phyloP scores from a whole-genome alignment of 2,888 invertebrate genomes.

The Acleris laterana region DNA sequence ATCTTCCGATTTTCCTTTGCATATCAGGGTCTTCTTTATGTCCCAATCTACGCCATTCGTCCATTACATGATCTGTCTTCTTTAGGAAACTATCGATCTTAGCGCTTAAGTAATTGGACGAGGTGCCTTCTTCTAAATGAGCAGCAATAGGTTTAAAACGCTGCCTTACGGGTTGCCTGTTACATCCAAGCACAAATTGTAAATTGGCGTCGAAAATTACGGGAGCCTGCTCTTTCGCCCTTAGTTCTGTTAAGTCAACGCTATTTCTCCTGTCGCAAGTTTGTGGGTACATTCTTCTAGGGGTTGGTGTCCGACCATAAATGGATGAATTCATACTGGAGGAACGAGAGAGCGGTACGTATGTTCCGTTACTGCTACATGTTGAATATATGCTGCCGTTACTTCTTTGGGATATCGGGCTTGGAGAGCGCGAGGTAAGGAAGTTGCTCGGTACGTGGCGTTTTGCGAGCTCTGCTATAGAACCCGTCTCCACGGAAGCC shows the following conservation, averaged over 20 bases:
- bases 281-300: conserved; percentile 89
- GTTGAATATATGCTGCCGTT: conserved; percentile 76
- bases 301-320: conserved; percentile 79
- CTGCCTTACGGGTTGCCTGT: conserved; percentile 88
- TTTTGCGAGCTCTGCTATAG: conserved; percentile 77
- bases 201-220: conserved; percentile 93
- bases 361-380: conserved; percentile 77
- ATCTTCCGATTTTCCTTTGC: conserved; percentile 82
- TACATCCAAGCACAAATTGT: conserved; percentile 90
- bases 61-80: conserved; percentile 94
- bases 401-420: conserved; percentile 79
- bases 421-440: conserved; percentile 83
- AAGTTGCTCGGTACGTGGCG: conserved; percentile 68
- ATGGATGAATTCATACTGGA: conserved; percentile 72
- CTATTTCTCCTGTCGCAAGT: conserved; percentile 72
- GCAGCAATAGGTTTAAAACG: conserved; percentile 89
- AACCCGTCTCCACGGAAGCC: conserved; percentile 76
- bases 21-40: conserved; percentile 82
- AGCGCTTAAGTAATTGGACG: conserved; percentile 89
- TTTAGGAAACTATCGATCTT: conserved; percentile 92
- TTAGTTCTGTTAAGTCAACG: conserved; percentile 84
- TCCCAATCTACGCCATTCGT: conserved; percentile 92
- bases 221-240: conserved; percentile 88
- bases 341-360: conserved; percentile 71
- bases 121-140: conserved; percentile 89